These are phyloP conservation scores for Neuroscelio doddi DNA, from an alignment of 2,888 invertebrate species.

Conservation along the genomic window DNA sequence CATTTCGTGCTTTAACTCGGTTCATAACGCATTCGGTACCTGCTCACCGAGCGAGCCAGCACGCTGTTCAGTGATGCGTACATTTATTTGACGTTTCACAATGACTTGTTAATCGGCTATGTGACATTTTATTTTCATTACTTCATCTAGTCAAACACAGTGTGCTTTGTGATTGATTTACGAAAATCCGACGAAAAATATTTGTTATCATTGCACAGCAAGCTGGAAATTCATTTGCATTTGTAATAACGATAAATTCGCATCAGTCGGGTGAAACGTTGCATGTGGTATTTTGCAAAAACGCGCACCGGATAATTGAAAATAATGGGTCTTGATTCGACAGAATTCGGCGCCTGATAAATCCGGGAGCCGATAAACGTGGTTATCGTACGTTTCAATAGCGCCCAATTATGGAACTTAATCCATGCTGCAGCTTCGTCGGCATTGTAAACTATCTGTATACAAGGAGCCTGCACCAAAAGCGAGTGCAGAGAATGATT, in stretches of 20 bases:
- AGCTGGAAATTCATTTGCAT: too few relatives aligned
- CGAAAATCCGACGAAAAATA: too few relatives aligned
- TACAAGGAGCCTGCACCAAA: too few relatives aligned
- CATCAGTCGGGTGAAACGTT: too few relatives aligned
- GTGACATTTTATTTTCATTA: too few relatives aligned
- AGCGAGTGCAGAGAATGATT: slow-evolving; percentile 40
- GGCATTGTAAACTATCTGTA: slow-evolving; percentile 55
- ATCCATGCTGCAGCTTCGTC: slow-evolving; percentile 52
- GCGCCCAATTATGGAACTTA: slow-evolving; percentile 41
- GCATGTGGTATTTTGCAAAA: too few relatives aligned
- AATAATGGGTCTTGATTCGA: slow-evolving; percentile 7
- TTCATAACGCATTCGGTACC: slow-evolving; percentile 54
- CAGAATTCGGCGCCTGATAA: slow-evolving; percentile 5
- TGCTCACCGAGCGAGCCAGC: slow-evolving; percentile 48
- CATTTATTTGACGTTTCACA: too few relatives aligned
- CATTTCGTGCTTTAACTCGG: slow-evolving; percentile 52
- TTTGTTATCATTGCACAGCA: too few relatives aligned
- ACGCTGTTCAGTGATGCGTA: slow-evolving; percentile 11
- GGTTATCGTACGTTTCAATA: slow-evolving; percentile 13
- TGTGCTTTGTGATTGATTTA: too few relatives aligned
- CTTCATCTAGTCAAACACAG: too few relatives aligned
- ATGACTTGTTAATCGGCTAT: too few relatives aligned
- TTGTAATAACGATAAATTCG: too few relatives aligned
- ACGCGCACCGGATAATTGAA: slow-evolving; percentile 1
- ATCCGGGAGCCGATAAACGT: slow-evolving; percentile 5